Evolutionary conservation across 1,140 invertebrate genomes (phyloP), one percentile per base, ranked within the genome.

Genomic region (Drosophila nasuta): DNA sequence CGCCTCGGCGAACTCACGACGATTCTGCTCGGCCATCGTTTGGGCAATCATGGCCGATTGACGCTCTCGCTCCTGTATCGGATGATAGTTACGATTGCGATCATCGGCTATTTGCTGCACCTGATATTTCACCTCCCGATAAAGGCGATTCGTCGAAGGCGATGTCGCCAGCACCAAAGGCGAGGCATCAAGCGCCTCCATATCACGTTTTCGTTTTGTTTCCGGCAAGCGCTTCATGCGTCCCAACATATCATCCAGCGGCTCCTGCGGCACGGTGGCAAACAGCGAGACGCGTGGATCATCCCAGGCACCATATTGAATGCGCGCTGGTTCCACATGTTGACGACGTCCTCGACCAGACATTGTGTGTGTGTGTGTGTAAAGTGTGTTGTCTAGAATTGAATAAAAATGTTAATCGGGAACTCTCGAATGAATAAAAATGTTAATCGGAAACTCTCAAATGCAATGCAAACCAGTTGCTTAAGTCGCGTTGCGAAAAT

Each of bases 71-170:
- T 65, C 46, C 43, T 77, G 52, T 7, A 59, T 57, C 3, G 73
- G 77, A 58, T 73, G 58, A 35, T 67, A 52, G 3, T 70, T 41
- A 20, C 43, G 63, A 33, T 68, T 54, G 15, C 83, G 83, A 10
- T 82, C 69, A 15, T 77, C 69, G 15, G 83, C 82, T 13, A 82
- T 46, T 28, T 87, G 75, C 28, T 76, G 75, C 51, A 87, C 82
- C 62, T 87, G 83, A 15, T 67, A 41, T 17, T 82, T 82, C 5
- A 79, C 52, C 49, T 58, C 38, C 0, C 76, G 72, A 13, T 54
- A 82, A 1, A 87, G 8, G 0, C 57, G 43, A 17, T 57, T 70
- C 0, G 66, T 71, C 4, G 68, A 45, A 1, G 1, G 13, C 1
- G 76, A 71, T 0, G 52, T 1, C 11, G 75, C 66, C 20, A 45